Base-by-base conservation (phyloP, 2,888 invertebrate genomes). In the Drosophila merina region DNA sequence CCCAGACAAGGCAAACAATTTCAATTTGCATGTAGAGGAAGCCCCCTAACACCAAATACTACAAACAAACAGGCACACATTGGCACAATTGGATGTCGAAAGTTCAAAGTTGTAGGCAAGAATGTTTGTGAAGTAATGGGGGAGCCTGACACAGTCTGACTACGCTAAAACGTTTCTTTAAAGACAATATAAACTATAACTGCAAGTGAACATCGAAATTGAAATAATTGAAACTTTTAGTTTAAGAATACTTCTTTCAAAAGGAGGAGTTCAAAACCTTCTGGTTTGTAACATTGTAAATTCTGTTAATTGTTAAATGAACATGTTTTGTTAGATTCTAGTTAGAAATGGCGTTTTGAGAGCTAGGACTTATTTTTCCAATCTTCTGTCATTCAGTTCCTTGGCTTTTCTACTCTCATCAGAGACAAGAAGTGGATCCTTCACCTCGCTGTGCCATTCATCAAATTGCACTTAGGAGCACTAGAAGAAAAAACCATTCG, bases 1-100 rank as follows among this genome's bases (percentile, higher is more conserved):
- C 73, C 74, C 75, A 84, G 86, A 80, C 82, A 86, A 81, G 76
- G 85, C 82, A 82, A 82, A 86, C 87, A 82, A 86, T 82, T 82
- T 82, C 87, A 82, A 86, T 82, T 82, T 86, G 87, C 84, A 82
- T 82, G 85, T 86, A 59, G 74, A 64, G 66, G 68, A 69, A 51
- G 54, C 33, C 47, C 45, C 66, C 38, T 36, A 12, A 59, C 60
- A 40, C 47, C 47, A 42, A 20, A 47, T 36, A 20, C 31, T 36
- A n/a, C 14, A 30, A n/a, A 48, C 47, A 38, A 66, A 64, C 33
- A n/a, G 9, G 56, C 51, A 33, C 57, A 51, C 42, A 60, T 25
- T 28, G 33, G 0, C 10, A 44, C 49, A 50, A 45, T 38, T 64
- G 66, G 38, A 51, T 64, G 63, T 64, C 76, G 81, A 84, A 81